Base-by-base conservation (phyloP, 2,888 invertebrate species). In the Zhuqinia jingwanae region DNA sequence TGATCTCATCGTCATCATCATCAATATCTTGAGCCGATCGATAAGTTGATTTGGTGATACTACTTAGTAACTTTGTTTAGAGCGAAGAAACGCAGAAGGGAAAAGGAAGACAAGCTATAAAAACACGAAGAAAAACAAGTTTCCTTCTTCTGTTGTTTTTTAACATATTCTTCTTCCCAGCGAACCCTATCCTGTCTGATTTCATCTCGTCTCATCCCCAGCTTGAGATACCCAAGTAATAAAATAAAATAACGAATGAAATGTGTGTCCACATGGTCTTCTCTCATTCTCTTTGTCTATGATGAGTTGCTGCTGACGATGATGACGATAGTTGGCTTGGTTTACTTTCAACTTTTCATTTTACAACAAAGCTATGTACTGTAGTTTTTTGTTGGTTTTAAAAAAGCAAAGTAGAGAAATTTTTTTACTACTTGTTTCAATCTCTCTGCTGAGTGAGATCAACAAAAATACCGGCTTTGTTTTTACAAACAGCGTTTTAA, bases 261-360 rank as follows among this genome's bases (percentile, higher is more conserved):
- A 47, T 78, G 78, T 78, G 78, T 78, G 77, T 77, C 77, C 78
- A 78, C 78, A 78, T 78, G 78, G 60, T 22, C 58, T 11, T 53
- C 17, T 47, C 47, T 47, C 13, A 47, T 36, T 36, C 47, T 13
- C 13, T 47, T 47, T 30, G 20, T 22, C 20, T 73, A 15, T 11
- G 8, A 36, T 42, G n/a, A 27, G 65, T 0, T 5, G 65, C 30
- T 36, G 65, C 36, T 30, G 65, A 22, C 10, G 58, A 58, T 58
- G 58, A 58, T 58, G 20, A 20, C 47, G 45, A 42, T 65, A 65
- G 53, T 80, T 80, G 79, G 79, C 79, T 80, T 80, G 79, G 79
- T 80, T 80, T 80, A 80, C 79, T 80, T 80, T 77, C 17, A 50
- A n/a, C 45, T n/a, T 80, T 80, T 77, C 17, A 50, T 10, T 65